Conservation (phyloP, 2,113 vertebrate species). For the Brachyhypopomus gauderio region DNA sequence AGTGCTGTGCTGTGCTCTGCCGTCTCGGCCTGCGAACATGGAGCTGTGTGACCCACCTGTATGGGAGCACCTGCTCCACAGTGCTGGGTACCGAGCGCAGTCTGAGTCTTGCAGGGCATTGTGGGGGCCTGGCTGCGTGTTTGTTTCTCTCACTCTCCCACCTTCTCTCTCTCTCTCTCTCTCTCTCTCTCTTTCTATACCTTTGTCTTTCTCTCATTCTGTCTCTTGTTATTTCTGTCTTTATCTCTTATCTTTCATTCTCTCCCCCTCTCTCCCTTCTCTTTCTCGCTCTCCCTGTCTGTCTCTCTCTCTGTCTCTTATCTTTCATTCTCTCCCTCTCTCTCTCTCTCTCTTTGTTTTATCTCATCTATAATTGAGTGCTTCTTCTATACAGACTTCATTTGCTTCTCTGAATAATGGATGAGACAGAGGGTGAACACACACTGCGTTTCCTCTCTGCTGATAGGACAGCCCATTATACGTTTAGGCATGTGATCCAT, state of each 20-base stretch:
- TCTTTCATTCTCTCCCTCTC: neutral
- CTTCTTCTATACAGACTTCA: slow-evolving; percentile 76
- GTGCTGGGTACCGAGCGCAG: neutral
- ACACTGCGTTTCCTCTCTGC: slow-evolving; percentile 62
- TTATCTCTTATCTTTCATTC: neutral
- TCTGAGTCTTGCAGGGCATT: slow-evolving; percentile 49
- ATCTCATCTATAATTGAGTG: slow-evolving; percentile 78
- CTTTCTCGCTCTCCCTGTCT: neutral
- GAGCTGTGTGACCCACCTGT: no score
- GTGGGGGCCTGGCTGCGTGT: neutral
- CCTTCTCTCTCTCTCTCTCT: neutral
- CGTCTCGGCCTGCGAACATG: no score
- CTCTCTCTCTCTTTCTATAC: neutral
- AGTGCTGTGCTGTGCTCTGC: no score
- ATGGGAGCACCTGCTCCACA: no score
- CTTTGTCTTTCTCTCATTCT: neutral
- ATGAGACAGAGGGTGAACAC: slow-evolving; percentile 64
- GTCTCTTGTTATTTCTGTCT: neutral
- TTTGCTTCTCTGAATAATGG: slow-evolving; percentile 77
- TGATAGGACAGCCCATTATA: slow-evolving; percentile 72
- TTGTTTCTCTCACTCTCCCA: neutral
- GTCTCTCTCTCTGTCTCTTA: neutral
- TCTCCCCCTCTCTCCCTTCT: neutral
- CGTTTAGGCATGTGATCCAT: slow-evolving; percentile 58
- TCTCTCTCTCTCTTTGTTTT: slow-evolving; percentile 58